phyloP scores from a whole-genome alignment of 2,797 vertebrate species.

The Acipenser transmontanus region DNA sequence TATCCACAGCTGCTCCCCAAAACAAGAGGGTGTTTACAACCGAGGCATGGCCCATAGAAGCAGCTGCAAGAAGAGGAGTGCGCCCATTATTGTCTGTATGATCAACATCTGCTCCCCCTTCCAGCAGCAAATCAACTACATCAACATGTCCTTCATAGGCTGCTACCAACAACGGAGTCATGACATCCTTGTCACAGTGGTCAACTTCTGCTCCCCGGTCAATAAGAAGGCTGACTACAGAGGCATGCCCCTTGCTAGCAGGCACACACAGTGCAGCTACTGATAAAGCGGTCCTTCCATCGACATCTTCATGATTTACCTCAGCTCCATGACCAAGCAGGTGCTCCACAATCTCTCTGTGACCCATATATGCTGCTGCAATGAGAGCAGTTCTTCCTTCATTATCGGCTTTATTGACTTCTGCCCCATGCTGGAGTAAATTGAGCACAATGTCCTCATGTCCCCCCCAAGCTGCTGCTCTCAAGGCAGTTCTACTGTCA shows the following conservation, averaged over 20 bases:
- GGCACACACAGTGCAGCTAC: conserved; percentile 94
- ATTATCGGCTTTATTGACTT: conserved; percentile 94
- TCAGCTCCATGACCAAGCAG: conserved; percentile 88
- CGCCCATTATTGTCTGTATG: conserved; percentile 94
- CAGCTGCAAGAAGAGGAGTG: conserved; percentile 91
- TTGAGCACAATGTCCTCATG: conserved; percentile 96
- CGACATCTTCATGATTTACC: conserved; percentile 92
- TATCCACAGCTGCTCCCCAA: conserved; percentile 95
- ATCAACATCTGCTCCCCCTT: conserved; percentile 94
- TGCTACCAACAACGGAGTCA: conserved; percentile 93
- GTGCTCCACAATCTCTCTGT: conserved; percentile 92
- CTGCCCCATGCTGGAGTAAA: conserved; percentile 88
- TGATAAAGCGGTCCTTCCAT: conserved; percentile 88
- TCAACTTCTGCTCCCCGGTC: conserved; percentile 91
- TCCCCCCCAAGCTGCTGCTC: conserved; percentile 95
- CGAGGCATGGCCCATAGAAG: conserved; percentile 93
- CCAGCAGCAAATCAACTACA: conserved; percentile 90
- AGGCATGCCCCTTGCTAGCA: conserved; percentile 90
- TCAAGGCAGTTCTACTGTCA: conserved; percentile 84
- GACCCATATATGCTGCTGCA: conserved; percentile 95
- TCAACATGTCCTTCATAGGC: conserved; percentile 97
- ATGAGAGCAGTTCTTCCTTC: conserved; percentile 94
- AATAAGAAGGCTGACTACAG: conserved; percentile 89
- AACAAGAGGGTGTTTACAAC: conserved; percentile 92
- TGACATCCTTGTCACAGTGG: conserved; percentile 95